phyloP scores from a whole-genome alignment of 2,888 invertebrate genomes.

The Geotrupes spiniger region DNA sequence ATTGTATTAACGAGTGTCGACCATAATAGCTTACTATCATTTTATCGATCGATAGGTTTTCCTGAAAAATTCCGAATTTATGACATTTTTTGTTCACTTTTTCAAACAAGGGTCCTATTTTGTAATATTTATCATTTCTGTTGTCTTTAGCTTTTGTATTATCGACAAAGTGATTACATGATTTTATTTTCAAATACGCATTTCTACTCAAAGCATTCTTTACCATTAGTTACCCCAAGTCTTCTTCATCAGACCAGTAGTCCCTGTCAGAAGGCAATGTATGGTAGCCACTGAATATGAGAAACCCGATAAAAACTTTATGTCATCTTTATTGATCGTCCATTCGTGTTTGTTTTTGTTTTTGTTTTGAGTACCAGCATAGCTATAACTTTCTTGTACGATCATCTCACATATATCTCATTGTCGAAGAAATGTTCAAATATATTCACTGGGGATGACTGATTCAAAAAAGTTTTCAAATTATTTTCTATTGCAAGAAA shows the following conservation, averaged over 20 bases:
- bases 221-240: background rate
- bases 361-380: too few relatives aligned
- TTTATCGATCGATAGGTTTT: too few relatives aligned
- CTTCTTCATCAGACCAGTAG: background rate
- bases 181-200: background rate
- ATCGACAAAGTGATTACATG: background rate
- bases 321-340: too few relatives aligned
- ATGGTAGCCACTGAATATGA: background rate
- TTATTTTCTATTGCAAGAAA: too few relatives aligned
- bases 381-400: too few relatives aligned
- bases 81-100: background rate
- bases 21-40: background rate
- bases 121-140: constrained; percentile 1
- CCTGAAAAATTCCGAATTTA: background rate
- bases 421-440: too few relatives aligned
- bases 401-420: too few relatives aligned
- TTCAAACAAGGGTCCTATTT: background rate
- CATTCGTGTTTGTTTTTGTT: too few relatives aligned
- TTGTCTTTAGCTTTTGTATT: background rate
- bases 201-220: background rate
- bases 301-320: constrained; percentile 2
- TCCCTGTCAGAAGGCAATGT: background rate
- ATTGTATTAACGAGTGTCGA: background rate
- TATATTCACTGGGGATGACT: too few relatives aligned
- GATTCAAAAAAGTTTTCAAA: too few relatives aligned